Base-by-base conservation (phyloP, 2,797 vertebrate species). In the Poecilia gillii region DNA sequence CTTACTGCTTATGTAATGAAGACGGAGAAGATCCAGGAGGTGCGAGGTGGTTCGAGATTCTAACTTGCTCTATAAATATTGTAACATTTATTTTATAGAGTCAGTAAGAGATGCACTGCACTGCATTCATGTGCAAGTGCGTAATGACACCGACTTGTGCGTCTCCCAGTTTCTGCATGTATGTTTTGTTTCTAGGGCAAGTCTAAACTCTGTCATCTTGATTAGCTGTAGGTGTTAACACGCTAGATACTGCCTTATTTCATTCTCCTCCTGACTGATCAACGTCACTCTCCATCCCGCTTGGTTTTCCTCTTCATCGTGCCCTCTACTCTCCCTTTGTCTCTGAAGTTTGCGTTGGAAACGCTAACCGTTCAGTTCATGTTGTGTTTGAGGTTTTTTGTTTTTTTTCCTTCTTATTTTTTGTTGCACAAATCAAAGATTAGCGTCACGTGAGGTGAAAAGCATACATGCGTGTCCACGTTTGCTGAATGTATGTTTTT, bases 161-260 rank as follows among this genome's bases (percentile, higher is more conserved):
- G 72, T 79, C 49, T 57, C 31, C 57, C 36, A n/a, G 57, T 49
- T 72, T 55, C 78, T 75, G 73, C 59, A 47, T 82, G 57, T 87
- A 62, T 88, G 89, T 91, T 88, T 94, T 81, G 89, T 94, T 95
- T 94, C 92, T 93, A 87, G 94, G 94, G 90, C 94, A 93, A 90
- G 91, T 93, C 90, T 91, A 94, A 94, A 93, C 90, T 95, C 94
- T 96, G 95, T 95, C 96, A 95, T 93, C 94, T 94, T 94, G 93
- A 96, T 96, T 96, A 96, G 92, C 94, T 87, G 84, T 90, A 96
- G 92, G 94, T 95, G 95, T 92, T 95, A 96, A 96, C 95, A 92
- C 89, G 90, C 81, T 85, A 90, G 91, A 95, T 93, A 83, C 91
- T 93, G 92, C 93, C 91, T 93, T 90, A 88, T 90, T 90, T 91